phyloP scores from a whole-genome alignment of 2,113 vertebrate species.

The Rhinolophus ferrumequinum region DNA sequence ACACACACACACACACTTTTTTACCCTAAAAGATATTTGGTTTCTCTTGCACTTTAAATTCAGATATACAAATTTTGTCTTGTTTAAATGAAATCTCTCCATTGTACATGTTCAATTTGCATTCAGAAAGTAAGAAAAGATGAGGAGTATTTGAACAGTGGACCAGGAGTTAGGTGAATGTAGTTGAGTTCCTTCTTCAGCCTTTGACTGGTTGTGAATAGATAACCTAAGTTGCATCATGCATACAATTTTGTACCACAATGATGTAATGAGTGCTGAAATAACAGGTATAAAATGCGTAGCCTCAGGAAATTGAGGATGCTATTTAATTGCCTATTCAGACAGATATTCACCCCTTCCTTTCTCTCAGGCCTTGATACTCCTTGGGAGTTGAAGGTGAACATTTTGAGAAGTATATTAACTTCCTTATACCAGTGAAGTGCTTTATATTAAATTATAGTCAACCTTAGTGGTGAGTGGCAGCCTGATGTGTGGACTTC shows the following conservation, averaged over 20 bases:
- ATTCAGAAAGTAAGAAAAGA: not conserved
- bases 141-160: not conserved
- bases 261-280: not conserved
- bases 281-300: not conserved
- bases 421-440: not conserved
- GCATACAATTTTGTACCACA: not conserved
- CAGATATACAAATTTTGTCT: conserved; percentile 13
- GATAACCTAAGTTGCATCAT: not conserved
- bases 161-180: not conserved
- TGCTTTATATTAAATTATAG: not conserved
- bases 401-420: not conserved
- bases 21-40: not conserved
- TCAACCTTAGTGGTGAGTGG: not conserved
- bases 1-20: too few species aligned
- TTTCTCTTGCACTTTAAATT: not conserved
- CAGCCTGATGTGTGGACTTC: not conserved
- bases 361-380: not conserved
- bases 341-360: not conserved
- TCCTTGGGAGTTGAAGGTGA: not conserved
- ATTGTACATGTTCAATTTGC: not conserved
- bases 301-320: not conserved
- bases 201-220: not conserved
- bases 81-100: conserved; percentile 40
- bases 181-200: not conserved
- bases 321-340: not conserved